phyloP scores from a whole-genome alignment of 2,888 invertebrate genomes.

The Agrenia bidenticulata region DNA sequence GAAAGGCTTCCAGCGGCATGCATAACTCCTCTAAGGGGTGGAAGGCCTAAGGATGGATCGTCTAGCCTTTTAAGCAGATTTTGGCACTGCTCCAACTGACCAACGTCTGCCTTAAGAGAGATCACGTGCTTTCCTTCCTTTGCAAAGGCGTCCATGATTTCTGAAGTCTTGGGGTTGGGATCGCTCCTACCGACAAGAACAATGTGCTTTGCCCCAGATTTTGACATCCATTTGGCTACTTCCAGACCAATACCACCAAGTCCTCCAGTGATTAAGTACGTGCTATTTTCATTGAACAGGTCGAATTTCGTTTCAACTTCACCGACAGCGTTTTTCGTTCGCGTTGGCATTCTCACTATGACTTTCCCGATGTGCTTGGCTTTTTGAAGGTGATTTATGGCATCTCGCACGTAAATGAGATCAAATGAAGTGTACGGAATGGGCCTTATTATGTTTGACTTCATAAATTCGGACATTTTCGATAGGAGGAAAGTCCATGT shows the following conservation, averaged over 20 bases:
- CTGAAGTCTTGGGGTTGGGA: constrained; percentile 27
- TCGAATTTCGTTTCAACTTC: not conserved
- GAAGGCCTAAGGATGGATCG: constrained; percentile 13
- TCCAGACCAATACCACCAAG: constrained; percentile 31
- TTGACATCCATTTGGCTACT: constrained; percentile 29
- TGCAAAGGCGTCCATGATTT: constrained; percentile 28
- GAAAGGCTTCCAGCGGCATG: constrained; percentile 34
- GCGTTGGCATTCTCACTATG: constrained; percentile 9
- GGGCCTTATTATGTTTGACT: not conserved
- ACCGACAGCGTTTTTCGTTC: constrained; percentile 5
- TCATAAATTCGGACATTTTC: constrained; percentile 1
- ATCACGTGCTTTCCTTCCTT: constrained; percentile 27
- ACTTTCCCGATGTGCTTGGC: constrained; percentile 27
- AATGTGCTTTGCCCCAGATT: constrained; percentile 30
- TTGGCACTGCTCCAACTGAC: constrained; percentile 32
- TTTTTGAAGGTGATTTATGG: constrained; percentile 23
- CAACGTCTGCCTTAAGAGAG: constrained; percentile 29
- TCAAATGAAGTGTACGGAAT: constrained; percentile 22
- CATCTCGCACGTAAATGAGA: constrained; percentile 17
- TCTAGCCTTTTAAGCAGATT: constrained; percentile 26
- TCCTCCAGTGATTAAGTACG: constrained; percentile 33
- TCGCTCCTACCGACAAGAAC: constrained; percentile 35
- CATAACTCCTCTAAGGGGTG: constrained; percentile 32
- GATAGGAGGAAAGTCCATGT: not conserved
- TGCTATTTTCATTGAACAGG: constrained; percentile 18